Percentiles rank a stretch among this genome's conserved stretches.
These are phyloP conservation scores for Lordiphosa clarofinis DNA, from an alignment of 1,140 invertebrate genomes.

Conservation along the genomic window DNA sequence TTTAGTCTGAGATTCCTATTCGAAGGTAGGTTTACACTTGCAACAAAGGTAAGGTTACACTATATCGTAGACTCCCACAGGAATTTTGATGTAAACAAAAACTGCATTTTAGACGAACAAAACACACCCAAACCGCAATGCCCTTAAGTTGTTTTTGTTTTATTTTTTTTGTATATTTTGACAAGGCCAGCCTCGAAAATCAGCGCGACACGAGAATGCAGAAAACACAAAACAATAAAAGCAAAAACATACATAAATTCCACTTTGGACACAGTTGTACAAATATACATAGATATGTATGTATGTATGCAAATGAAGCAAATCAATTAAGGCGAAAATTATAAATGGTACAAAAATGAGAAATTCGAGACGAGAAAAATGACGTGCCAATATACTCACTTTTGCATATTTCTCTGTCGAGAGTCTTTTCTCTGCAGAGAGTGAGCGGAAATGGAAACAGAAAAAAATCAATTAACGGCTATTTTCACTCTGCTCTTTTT, in stretches of 20 bases:
- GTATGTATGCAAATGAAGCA: conserved; percentile 17
- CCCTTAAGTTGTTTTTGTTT: too few species aligned
- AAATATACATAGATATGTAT: conserved; percentile 1
- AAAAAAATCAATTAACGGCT: conserved; percentile 34
- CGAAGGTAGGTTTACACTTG: too few species aligned
- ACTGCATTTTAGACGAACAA: too few species aligned
- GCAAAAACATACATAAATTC: conserved; percentile 1
- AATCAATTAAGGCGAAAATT: conserved; percentile 24
- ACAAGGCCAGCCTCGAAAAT: too few species aligned
- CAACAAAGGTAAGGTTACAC: too few species aligned
- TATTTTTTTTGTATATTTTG: too few species aligned
- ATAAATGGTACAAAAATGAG: conserved; percentile 13
- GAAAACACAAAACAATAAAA: background rate
- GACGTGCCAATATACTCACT: conserved; percentile 20
- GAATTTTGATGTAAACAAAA: too few species aligned
- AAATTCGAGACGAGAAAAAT: conserved; percentile 19
- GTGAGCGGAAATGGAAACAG: conserved; percentile 8
- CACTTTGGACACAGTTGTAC: conserved; percentile 4
- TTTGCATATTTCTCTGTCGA: conserved; percentile 25
- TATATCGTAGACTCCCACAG: too few species aligned
- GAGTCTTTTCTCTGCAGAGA: conserved; percentile 3
- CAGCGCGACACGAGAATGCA: background rate
- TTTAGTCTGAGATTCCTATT: too few species aligned
- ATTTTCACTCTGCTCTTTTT: conserved; percentile 26
- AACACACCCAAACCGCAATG: too few species aligned